A percentile compares a stretch with the other conserved stretches of the same genome.
Evolutionary conservation across 1,140 invertebrate species (phyloP).

Genomic region (Drosophila mojavensis): DNA sequence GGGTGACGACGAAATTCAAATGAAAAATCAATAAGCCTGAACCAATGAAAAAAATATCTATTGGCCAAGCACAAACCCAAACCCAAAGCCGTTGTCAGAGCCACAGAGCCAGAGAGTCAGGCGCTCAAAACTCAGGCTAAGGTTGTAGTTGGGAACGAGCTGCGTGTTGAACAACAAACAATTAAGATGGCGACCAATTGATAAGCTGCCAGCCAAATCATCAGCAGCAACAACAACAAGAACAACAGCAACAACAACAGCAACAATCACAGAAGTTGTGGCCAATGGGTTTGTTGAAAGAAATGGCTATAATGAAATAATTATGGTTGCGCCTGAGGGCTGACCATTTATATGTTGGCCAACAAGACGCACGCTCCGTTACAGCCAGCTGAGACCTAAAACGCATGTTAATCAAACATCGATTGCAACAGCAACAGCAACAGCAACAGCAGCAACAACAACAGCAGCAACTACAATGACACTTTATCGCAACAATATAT

Average conservation of each 20-base stretch:
- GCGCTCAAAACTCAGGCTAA: not conserved
- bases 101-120: conserved; percentile 26
- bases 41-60: conserved; percentile 66
- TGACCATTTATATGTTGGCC: conserved; percentile 48
- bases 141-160: conserved; percentile 41
- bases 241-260: conserved; percentile 21
- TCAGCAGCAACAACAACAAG: conserved; percentile 48
- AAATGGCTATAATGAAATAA: conserved; percentile 83
- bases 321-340: conserved; percentile 73
- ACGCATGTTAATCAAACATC: conserved; percentile 68
- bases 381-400: conserved; percentile 48
- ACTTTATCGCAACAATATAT: conserved; percentile 59
- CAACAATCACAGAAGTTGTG: conserved; percentile 63
- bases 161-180: conserved; percentile 82
- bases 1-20: conserved; percentile 78
- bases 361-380: conserved; percentile 45
- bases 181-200: conserved; percentile 82
- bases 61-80: conserved; percentile 39
- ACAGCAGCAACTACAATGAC: conserved; percentile 54
- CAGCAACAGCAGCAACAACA: conserved; percentile 29
- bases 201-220: conserved; percentile 70
- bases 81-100: conserved; percentile 25
- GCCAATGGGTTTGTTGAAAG: conserved; percentile 73
- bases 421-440: conserved; percentile 59
- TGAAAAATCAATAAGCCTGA: conserved; percentile 79